Percentiles rank a stretch among this genome's conserved stretches.
phyloP scores from a whole-genome alignment of 1,140 invertebrate species.

The Hirudo medicinalis region DNA sequence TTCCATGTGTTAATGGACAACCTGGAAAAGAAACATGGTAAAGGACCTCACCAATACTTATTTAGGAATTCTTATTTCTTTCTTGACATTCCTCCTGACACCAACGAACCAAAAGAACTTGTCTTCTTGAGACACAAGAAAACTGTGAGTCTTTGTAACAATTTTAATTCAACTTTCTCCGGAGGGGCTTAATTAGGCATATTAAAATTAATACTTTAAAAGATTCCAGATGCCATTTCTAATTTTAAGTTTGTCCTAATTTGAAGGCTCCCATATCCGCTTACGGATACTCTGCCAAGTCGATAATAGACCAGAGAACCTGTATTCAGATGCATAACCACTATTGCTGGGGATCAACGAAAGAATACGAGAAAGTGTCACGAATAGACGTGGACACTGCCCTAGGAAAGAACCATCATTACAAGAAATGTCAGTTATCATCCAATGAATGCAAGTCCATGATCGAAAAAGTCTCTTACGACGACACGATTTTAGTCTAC shows the following conservation, averaged over 20 bases:
- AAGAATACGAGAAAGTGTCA: neutral
- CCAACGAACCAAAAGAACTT: slow-evolving; percentile 7
- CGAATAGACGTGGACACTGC: neutral
- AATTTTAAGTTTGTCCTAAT: neutral
- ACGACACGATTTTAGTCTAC: neutral
- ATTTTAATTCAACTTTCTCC: neutral
- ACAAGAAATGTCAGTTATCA: slow-evolving; percentile 21
- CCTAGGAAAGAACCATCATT: slow-evolving; percentile 19
- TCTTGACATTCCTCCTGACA: slow-evolving; percentile 16
- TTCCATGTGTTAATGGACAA: slow-evolving; percentile 11
- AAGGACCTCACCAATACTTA: neutral
- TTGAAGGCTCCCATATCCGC: neutral
- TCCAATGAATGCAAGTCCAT: slow-evolving; percentile 5
- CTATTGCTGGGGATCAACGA: slow-evolving; percentile 18
- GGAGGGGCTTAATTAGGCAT: neutral
- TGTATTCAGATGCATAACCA: slow-evolving; percentile 23
- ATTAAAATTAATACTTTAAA: neutral
- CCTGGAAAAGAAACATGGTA: slow-evolving; percentile 12
- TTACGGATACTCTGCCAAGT: slow-evolving; percentile 19
- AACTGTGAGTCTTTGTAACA: neutral
- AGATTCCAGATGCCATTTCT: neutral
- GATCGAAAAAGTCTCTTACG: neutral
- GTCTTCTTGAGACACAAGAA: slow-evolving; percentile 12
- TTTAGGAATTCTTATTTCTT: slow-evolving; percentile 23
- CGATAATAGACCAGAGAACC: slow-evolving; percentile 15